Percentiles rank a stretch among this genome's conserved stretches.
phyloP scores from a whole-genome alignment of 2,797 vertebrate species.

The Sylvilagus floridanus region DNA sequence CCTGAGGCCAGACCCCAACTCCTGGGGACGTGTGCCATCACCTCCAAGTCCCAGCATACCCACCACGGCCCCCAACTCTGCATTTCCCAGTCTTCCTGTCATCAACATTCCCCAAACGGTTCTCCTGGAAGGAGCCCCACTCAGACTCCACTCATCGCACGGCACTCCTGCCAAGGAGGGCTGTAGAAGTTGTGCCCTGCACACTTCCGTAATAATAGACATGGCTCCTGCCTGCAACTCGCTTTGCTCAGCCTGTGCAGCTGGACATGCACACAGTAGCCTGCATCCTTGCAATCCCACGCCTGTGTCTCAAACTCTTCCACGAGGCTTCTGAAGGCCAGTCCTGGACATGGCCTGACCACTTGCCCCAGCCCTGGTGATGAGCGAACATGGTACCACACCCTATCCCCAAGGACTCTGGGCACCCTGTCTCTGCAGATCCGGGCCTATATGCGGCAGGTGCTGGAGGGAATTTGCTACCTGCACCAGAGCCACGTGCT shows the following conservation, averaged over 20 bases:
- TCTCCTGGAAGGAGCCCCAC: not conserved
- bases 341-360: not conserved
- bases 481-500: conserved; percentile 91
- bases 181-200: not conserved
- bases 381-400: not conserved
- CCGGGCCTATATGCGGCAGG: conserved; percentile 93
- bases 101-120: not conserved
- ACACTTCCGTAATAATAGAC: not conserved
- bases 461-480: conserved; percentile 94
- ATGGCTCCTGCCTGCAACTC: not conserved
- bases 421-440: conserved; percentile 86
- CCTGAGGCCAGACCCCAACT: not conserved
- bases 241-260: not conserved
- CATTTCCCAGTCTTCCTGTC: not conserved
- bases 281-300: not conserved
- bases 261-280: not conserved
- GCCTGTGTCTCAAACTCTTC: not conserved
- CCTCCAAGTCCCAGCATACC: not conserved
- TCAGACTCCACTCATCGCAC: not conserved
- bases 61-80: not conserved
- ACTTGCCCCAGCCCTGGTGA: not conserved
- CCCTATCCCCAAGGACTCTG: conserved; percentile 19
- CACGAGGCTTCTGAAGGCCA: not conserved
- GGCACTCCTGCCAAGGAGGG: not conserved
- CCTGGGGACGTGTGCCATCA: not conserved